Evolutionary conservation across 2,888 invertebrate species (phyloP), one percentile per base, ranked within the genome.

Genomic region (Monochamus alternatus): DNA sequence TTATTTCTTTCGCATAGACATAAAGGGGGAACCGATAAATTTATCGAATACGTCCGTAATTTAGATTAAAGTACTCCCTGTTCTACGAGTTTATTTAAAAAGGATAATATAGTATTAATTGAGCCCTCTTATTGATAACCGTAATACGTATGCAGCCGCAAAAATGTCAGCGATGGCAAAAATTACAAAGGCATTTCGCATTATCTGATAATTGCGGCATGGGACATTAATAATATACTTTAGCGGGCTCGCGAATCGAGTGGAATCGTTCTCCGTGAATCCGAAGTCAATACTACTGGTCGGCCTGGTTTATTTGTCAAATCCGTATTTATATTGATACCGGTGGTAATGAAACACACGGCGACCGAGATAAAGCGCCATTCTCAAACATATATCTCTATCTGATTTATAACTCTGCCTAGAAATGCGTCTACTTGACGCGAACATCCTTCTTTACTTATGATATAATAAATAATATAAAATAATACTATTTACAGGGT

Each of bases 201-300:
- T 64, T 69, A 69, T 69, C 69, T 81, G 84, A 83, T 84, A 84
- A 84, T 83, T 83, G 82, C 81, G 81, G 77, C 81, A 77, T 78
- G 80, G 44, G 47, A 78, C 83, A 84, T 83, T 83, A 84, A 84
- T 84, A 84, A 83, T 80, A 82, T 82, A 81, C 83, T 83, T 82
- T 83, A 82, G 77, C 80, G 79, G 79, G 82, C 82, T 83, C 80
- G 82, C 80, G 81, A 82, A 72, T 73, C 78, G 81, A 81, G 78
- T 76, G 78, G 80, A 81, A 81, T 79, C 78, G 81, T 82, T 76
- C 79, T 79, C 81, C 81, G 77, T 80, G 81, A 81, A 81, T 81
- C 78, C 74, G 75, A 80, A 81, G 79, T 79, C 80, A 82, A 82
- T 81, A 82, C 79, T 80, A 78, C 76, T 78, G 77, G 76, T 78